Evolutionary conservation across 2,797 vertebrate species (phyloP), one percentile per base, ranked within the genome.

Genomic region (Avahi laniger): DNA sequence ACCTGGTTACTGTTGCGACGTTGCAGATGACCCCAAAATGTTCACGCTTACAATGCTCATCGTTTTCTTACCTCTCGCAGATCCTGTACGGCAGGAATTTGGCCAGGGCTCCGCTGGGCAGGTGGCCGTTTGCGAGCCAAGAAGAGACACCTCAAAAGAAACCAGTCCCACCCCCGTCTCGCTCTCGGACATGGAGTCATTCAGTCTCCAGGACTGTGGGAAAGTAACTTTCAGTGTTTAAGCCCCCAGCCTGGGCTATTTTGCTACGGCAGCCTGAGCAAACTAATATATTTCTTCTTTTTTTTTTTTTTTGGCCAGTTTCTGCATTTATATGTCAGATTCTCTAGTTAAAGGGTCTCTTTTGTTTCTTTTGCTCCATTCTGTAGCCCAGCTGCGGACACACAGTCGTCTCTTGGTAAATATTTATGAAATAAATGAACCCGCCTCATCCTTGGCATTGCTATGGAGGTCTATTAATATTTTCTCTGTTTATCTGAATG

Each of bases 41-140:
- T 18, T 52, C 43, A 8, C 35, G 35, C 35, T 78, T 63, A 11
- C 22, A 81, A 54, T 15, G 38, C n/a, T 38, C 5, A 2, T 8
- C 24, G 1, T 50, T 28, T 61, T 33, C 22, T 43, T n/a, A 11
- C 14, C 48, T 30, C 61, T 46, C 70, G 5, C 0, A 0, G 35
- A 30, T 63, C 48, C 22, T 48, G 46, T 9, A n/a, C 15, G 69
- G 82, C 30, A 76, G 83, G 78, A 50, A 48, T 26, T 20, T 24
- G 72, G 54, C 72, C 65, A 59, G 52, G 2, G 33, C 54, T 79
- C 38, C 26, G 17, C 18, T 57, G 65, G 54, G 18, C 26, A 70
- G 67, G 67, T 38, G 20, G n/a, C 67, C 20, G 11, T 70, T 24
- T 70, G 35, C 22, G 26, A 70, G 22, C 35, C 35, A 70, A 38